Base-by-base conservation (phyloP, 2,888 invertebrate genomes). In the Spodoptera picta region DNA sequence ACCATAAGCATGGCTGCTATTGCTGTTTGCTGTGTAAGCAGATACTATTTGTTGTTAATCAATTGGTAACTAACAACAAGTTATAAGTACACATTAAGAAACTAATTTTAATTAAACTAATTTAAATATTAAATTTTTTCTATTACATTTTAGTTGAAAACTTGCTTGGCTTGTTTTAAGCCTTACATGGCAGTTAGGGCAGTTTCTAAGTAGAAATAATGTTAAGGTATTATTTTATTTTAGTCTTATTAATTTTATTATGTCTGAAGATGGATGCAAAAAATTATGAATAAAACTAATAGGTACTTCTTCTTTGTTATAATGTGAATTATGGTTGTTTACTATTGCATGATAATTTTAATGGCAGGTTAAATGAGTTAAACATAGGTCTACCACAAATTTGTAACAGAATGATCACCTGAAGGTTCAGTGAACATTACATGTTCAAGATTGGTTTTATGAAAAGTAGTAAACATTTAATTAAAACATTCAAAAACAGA, bases 1-100 rank as follows among this genome's bases (percentile, higher is more conserved):
- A 82, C 84, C 85, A 87, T 83, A 69, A 77, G 69, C 75, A 83
- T 86, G 85, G 86, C 64, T 55, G 42, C 64, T 55, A 41, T 76
- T 85, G 66, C 76, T 87, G 81, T 85, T 78, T 83, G 83, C 82
- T 86, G 72, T 79, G 61, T 60, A 83, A 87, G 83, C 81, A 60
- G 65, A 60, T 75, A 57, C 59, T 54, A 44, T 51, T 60, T 80
- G 79, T 71, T 80, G 66, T 69, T 79, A 84, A 83, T 81, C 76
- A 83, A 79, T 78, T 64, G 46, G 48, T 71, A 78, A 86, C 79
- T 80, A 80, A 74, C 84, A 83, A 80, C 79, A 80, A 43, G 49
- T 62, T 54, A 54, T 64, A 60, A 42, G 53, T 55, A 64, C 41
- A 49, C 36, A 50, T 54, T 23, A 48, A 48, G 5, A n/a, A 41